A percentile compares a stretch with the other conserved stretches of the same genome.
These are phyloP conservation scores for Galaxias olidus DNA, from an alignment of 2,797 vertebrate species.

Conservation along the genomic window DNA sequence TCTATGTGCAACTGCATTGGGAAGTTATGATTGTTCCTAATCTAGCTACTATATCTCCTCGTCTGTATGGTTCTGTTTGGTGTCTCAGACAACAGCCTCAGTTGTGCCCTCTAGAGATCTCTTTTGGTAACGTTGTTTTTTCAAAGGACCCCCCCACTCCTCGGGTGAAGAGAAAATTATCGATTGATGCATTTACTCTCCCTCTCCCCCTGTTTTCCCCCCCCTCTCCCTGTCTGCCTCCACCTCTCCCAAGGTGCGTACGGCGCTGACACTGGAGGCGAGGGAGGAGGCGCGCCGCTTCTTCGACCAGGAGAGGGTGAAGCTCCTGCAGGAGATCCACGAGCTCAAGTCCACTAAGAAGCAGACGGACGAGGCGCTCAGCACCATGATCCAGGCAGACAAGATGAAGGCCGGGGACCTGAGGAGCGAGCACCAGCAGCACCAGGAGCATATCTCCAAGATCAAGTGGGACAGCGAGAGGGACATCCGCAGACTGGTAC, in stretches of 20 bases:
- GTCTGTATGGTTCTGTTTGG: no score
- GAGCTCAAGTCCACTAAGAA: constrained; percentile 92
- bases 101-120: no score
- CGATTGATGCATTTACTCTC: no score
- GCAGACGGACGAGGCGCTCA: constrained; percentile 95
- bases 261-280: constrained; percentile 90
- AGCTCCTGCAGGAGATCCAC: constrained; percentile 91
- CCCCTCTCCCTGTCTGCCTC: background rate
- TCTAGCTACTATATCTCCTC: no score
- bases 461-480: constrained; percentile 98
- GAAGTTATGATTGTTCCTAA: no score
- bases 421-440: constrained; percentile 93
- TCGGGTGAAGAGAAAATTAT: no score
- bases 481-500: constrained; percentile 94
- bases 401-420: constrained; percentile 98
- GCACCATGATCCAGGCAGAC: constrained; percentile 94
- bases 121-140: no score
- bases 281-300: constrained; percentile 96
- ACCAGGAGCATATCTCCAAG: constrained; percentile 96
- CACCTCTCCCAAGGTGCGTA: constrained; percentile 75
- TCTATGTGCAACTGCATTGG: no score
- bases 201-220: background rate
- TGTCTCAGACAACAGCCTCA: no score
- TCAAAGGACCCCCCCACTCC: no score
- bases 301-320: constrained; percentile 95